A percentile compares a stretch with the other conserved stretches of the same genome.
These are phyloP conservation scores for Carettochelys insculpta DNA, from an alignment of 2,113 vertebrate genomes.

Conservation along the genomic window DNA sequence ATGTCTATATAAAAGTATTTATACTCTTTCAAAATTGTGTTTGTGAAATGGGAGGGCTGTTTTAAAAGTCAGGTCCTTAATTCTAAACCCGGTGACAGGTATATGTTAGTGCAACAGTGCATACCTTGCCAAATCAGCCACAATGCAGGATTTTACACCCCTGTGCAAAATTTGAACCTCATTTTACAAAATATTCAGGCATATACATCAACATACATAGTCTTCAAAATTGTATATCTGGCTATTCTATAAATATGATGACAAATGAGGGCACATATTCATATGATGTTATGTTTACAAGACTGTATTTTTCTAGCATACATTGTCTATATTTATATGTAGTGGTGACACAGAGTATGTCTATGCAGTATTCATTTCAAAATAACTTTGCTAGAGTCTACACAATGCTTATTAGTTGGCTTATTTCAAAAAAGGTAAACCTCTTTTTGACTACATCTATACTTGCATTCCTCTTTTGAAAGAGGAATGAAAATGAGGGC, in stretches of 20 bases:
- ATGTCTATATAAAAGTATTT: not conserved
- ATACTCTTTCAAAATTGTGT: not conserved
- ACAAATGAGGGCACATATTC: not conserved
- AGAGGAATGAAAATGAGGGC: no score
- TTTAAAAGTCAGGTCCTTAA: slow-evolving; percentile 22
- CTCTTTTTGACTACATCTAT: no score
- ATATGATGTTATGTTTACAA: not conserved
- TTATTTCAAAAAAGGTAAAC: no score
- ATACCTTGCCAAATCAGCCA: not conserved
- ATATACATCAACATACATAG: not conserved
- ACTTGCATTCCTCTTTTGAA: no score
- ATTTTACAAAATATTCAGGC: slow-evolving; percentile 24
- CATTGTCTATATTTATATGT: fast-evolving
- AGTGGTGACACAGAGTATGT: not conserved
- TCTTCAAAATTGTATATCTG: slow-evolving; percentile 27
- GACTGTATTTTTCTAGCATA: not conserved
- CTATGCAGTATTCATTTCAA: no score
- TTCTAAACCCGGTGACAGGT: slow-evolving; percentile 16
- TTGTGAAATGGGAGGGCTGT: slow-evolving; percentile 13
- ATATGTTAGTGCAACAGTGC: slow-evolving; percentile 40
- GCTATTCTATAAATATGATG: not conserved
- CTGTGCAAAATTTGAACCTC: not conserved
- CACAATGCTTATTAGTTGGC: no score
- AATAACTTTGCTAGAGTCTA: no score
- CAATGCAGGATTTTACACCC: not conserved